phyloP scores from a whole-genome alignment of 2,113 vertebrate genomes.

The Bufo bufo region DNA sequence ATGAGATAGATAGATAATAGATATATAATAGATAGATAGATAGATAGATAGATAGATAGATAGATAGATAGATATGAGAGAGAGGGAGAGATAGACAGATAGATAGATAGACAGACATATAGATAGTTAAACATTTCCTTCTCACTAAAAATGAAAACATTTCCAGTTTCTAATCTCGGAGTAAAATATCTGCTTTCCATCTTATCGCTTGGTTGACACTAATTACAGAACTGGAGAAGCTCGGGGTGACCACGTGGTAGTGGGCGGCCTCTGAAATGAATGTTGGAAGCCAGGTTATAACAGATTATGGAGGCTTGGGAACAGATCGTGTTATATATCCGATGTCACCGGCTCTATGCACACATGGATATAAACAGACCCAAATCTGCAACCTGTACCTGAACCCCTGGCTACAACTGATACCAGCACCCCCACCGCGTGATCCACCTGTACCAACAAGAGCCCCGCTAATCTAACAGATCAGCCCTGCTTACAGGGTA shows the following conservation, averaged over 20 bases:
- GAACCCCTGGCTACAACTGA: not conserved
- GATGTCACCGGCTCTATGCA: not conserved
- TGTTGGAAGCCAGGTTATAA: not conserved
- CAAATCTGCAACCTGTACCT: not conserved
- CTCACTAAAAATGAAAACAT: not conserved
- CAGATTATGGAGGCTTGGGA: constrained; percentile 22
- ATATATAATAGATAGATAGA: no score
- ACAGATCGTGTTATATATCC: constrained; percentile 5
- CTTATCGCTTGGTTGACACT: constrained; percentile 1
- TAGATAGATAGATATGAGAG: not conserved
- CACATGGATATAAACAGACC: not conserved
- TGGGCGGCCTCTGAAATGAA: not conserved
- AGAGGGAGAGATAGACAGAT: not conserved
- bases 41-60: no score
- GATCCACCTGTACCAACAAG: not conserved
- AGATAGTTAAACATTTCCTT: no score
- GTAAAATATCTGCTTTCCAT: not conserved
- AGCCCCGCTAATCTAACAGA: constrained; percentile 17
- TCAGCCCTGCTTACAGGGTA: not conserved
- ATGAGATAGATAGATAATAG: no score
- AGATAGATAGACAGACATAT: constrained; percentile 9
- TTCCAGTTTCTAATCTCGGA: not conserved
- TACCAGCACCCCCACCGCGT: not conserved
- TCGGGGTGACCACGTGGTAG: not conserved
- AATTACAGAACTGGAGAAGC: constrained; percentile 4